A percentile compares a stretch with the other conserved stretches of the same genome.
Conservation (phyloP, 1,140 invertebrate genomes). For the Anadara kagoshimensis region DNA sequence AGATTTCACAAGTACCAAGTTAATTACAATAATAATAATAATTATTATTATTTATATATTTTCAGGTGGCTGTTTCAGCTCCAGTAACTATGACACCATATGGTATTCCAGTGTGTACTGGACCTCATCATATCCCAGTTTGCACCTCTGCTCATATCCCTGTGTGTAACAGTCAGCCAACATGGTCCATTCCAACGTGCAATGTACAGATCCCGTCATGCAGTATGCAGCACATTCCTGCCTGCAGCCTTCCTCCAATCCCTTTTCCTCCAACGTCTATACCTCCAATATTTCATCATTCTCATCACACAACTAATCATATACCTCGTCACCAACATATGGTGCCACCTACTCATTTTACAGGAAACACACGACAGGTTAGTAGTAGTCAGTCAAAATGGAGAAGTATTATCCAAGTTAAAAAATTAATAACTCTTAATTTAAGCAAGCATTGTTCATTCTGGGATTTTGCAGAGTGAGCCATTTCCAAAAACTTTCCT, state of each 20-base stretch:
- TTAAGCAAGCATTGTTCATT: too few species aligned
- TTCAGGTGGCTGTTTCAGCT: slow-evolving; percentile 79
- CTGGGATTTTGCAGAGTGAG: too few species aligned
- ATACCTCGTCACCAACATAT: slow-evolving; percentile 43
- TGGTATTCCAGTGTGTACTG: slow-evolving; percentile 69
- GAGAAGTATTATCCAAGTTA: too few species aligned
- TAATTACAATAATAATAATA: too few species aligned
- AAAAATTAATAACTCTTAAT: too few species aligned
- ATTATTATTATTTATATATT: slow-evolving; percentile 36
- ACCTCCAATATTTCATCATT: slow-evolving; percentile 62
- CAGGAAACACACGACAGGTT: slow-evolving; percentile 16
- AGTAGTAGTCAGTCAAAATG: slow-evolving; percentile 45
- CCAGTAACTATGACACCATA: slow-evolving; percentile 78
- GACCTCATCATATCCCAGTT: slow-evolving; percentile 65
- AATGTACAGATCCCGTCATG: slow-evolving; percentile 59
- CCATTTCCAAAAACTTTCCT: too few species aligned
- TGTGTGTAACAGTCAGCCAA: slow-evolving; percentile 64
- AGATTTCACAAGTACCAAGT: too few species aligned
- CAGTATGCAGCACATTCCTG: slow-evolving; percentile 69
- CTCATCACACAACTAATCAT: slow-evolving; percentile 68
- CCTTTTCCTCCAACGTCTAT: slow-evolving; percentile 51
- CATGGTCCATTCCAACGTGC: slow-evolving; percentile 66
- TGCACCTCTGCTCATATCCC: slow-evolving; percentile 64
- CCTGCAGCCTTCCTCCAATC: slow-evolving; percentile 65
- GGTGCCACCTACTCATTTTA: slow-evolving; percentile 38